Evolutionary conservation across 2,113 vertebrate genomes (phyloP).

Genomic region (Tetrao urogallus): DNA sequence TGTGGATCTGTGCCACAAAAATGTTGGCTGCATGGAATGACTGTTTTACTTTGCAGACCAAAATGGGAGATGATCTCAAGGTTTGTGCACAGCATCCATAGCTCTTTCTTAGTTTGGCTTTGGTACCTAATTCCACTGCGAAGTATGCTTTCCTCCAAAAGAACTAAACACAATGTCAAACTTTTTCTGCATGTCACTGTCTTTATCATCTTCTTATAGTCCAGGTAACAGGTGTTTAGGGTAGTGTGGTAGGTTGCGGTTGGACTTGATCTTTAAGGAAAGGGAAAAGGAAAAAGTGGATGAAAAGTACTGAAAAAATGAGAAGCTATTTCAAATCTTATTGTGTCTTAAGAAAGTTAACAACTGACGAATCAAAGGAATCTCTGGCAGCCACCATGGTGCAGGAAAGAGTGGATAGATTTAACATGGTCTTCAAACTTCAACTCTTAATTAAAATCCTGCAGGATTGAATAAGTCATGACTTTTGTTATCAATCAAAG

Average conservation of each 20-base stretch:
- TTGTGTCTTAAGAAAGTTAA: background rate
- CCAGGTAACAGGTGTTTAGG: background rate
- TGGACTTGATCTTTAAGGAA: too few species aligned
- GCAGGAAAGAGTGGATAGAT: constrained; percentile 22
- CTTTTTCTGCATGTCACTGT: background rate
- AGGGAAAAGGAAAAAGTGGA: background rate
- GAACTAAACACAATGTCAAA: background rate
- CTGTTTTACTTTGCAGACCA: background rate
- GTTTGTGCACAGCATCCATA: background rate
- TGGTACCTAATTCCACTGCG: background rate
- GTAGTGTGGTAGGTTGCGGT: too few species aligned
- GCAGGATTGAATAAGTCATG: background rate
- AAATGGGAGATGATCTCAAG: background rate
- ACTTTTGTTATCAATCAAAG: background rate
- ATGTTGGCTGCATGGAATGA: background rate
- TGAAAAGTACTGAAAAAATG: background rate
- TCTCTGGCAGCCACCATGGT: constrained; percentile 1
- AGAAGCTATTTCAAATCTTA: background rate
- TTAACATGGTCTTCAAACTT: constrained; percentile 3
- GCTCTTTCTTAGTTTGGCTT: background rate
- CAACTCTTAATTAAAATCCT: background rate
- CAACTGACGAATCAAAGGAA: constrained; percentile 49
- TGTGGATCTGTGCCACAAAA: background rate
- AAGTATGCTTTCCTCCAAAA: background rate
- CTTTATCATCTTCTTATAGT: background rate